Evolutionary conservation across 2,888 invertebrate species (phyloP), one percentile per base, ranked within the genome.

Genomic region (Seira musarum): DNA sequence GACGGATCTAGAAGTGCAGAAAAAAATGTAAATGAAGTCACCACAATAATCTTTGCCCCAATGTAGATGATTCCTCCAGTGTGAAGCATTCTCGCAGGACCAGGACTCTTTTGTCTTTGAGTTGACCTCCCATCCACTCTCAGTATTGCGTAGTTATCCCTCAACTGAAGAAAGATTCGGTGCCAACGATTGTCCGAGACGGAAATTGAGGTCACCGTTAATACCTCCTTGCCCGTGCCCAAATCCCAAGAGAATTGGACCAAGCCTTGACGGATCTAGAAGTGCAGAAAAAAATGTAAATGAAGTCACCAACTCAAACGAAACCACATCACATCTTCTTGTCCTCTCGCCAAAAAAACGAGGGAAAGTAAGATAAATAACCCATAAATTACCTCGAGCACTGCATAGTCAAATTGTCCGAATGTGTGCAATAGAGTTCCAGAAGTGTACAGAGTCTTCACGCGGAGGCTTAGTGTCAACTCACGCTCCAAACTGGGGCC

Each of bases 231-330:
- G 5, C 98, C 98, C 85, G 95, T 94, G 21, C 98, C 98, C 85
- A 97, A 92, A 89, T 98, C 96, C 91, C 97, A 96, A 84, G 95
- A 92, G 89, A 96, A 96, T 89, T 96, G 96, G 13, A 97, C 92
- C 67, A 92, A 92, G 0, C 97, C 98, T 88, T 96, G 94, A 19
- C 92, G 93, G 73, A 94, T 91, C 91, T 92, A 87, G 40, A 89
- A 88, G 67, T 10, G n/a, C n/a, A 6, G 22, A 30, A 6, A 30
- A 71, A 21, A 61, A 8, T 61, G 21, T 5, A 71, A 60, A 24
- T 22, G n/a, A n/a, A n/a, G n/a, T n/a, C n/a, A n/a, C n/a, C n/a
- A n/a, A n/a, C n/a, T n/a, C 61, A 17, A 13, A 13, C 17, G 19
- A 61, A 21, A 61, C 6, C 6, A 21, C 6, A 61, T 6, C 8